Evolutionary conservation across 2,797 vertebrate species (phyloP).

Genomic region (Coccyzus lansbergi): DNA sequence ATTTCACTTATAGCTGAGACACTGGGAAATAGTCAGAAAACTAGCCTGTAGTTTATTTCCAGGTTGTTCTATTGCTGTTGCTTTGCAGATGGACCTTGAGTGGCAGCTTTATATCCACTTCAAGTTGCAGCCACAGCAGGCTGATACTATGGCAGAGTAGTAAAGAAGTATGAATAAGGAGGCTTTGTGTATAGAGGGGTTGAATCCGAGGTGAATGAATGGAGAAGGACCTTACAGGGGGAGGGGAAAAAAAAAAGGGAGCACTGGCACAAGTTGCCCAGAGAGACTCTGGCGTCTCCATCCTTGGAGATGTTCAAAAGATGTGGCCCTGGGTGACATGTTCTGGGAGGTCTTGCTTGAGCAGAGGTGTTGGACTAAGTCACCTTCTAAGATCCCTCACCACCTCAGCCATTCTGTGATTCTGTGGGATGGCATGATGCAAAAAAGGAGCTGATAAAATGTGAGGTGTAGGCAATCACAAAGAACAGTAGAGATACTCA

Average conservation of each 20-base stretch:
- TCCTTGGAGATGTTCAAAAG: not conserved
- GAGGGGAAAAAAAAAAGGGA: not conserved
- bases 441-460: not conserved
- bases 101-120: not conserved
- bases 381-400: not conserved
- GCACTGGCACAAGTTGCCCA: not conserved
- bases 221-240: too few relatives aligned
- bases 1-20: not conserved
- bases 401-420: not conserved
- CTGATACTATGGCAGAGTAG: not conserved
- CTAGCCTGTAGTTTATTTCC: not conserved
- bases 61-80: not conserved
- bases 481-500: not conserved
- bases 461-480: not conserved
- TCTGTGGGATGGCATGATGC: not conserved
- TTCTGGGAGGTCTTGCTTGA: not conserved
- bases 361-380: not conserved
- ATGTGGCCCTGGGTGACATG: not conserved
- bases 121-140: not conserved
- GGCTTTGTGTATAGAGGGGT: not conserved
- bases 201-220: not conserved
- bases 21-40: not conserved
- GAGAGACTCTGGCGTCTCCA: too few relatives aligned
- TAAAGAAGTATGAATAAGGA: not conserved
- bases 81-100: not conserved